Evolutionary conservation across 2,113 vertebrate genomes (phyloP).

Genomic region (Aleadryas rufinucha): DNA sequence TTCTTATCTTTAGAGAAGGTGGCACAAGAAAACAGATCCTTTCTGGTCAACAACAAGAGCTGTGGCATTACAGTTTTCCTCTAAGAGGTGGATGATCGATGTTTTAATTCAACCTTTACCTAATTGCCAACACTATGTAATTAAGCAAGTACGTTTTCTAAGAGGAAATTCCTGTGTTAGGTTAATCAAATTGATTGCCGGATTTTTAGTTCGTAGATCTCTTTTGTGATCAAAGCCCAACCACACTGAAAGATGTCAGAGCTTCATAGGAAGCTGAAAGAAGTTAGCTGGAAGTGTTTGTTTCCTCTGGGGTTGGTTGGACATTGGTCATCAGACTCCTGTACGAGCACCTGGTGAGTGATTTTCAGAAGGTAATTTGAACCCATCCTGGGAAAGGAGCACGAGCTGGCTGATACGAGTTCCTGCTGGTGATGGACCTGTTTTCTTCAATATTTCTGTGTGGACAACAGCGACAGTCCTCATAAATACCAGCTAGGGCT

Average conservation of each 20-base stretch:
- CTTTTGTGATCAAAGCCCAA: background rate
- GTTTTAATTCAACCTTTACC: background rate
- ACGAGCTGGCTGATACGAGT: background rate
- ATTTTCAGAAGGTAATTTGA: background rate
- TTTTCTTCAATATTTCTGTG: background rate
- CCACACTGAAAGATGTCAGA: background rate
- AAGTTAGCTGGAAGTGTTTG: background rate
- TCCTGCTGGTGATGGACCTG: background rate
- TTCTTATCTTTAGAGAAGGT: background rate
- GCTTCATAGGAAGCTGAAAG: background rate
- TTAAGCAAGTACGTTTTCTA: background rate
- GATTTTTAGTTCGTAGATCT: background rate
- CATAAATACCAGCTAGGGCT: background rate
- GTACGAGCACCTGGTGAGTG: background rate
- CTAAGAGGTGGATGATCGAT: background rate
- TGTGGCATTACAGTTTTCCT: background rate
- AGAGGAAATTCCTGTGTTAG: background rate
- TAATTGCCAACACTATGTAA: background rate
- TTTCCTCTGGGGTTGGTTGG: background rate
- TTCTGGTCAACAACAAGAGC: background rate
- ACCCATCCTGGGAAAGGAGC: background rate
- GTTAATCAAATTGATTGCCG: background rate
- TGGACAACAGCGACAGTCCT: background rate
- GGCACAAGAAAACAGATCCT: background rate
- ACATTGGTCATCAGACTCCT: background rate